Conservation (phyloP, 2,797 vertebrate species). For the Myotis daubentonii region DNA sequence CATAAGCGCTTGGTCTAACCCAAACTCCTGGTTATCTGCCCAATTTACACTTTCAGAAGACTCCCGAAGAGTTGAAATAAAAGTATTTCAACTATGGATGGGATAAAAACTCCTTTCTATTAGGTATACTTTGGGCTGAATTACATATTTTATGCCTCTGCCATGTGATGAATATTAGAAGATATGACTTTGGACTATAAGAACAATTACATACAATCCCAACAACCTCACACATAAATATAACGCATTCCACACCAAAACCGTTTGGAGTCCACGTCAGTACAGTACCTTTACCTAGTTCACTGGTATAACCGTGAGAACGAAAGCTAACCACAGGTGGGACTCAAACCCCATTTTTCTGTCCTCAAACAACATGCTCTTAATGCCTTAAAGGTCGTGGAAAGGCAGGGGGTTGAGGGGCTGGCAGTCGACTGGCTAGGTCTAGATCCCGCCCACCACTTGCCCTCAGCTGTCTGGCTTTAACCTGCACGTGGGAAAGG, state of each 20-base stretch:
- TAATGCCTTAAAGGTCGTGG: not conserved
- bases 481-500: not conserved
- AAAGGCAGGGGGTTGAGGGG: not conserved
- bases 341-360: not conserved
- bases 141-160: not conserved
- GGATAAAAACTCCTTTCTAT: not conserved
- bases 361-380: not conserved
- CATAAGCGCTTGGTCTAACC: not conserved
- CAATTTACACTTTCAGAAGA: not conserved
- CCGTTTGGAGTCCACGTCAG: not conserved
- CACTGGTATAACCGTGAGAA: not conserved
- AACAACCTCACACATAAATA: not conserved
- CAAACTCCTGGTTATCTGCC: not conserved
- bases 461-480: not conserved
- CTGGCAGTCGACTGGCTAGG: fast-evolving
- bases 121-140: not conserved
- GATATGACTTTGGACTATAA: not conserved
- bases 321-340: not conserved
- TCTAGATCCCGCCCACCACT: not conserved
- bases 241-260: not conserved
- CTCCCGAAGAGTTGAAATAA: not conserved
- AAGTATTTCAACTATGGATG: not conserved
- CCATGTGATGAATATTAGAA: not conserved
- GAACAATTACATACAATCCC: not conserved
- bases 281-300: not conserved